phyloP scores from a whole-genome alignment of 2,888 invertebrate species.

The Bombylius discolor region DNA sequence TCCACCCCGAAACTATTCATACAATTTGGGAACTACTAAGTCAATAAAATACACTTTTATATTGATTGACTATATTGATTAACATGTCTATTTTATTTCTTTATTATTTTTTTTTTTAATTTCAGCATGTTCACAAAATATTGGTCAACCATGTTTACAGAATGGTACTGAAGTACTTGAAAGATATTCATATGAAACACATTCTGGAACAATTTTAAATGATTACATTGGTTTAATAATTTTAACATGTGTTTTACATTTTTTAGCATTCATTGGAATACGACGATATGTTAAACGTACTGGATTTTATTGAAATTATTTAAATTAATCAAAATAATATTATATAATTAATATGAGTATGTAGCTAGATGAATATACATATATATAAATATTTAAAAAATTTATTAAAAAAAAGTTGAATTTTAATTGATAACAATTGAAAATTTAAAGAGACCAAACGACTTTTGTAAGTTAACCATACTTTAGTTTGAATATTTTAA shows the following conservation, averaged over 20 bases:
- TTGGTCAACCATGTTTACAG: conserved; percentile 49
- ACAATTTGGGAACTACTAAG: no score
- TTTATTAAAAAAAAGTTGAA: no score
- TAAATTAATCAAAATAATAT: background rate
- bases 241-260: conserved; percentile 31
- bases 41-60: no score
- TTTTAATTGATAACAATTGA: no score
- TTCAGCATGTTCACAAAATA: conserved; percentile 44
- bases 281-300: conserved; percentile 33
- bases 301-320: conserved; percentile 28
- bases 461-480: no score
- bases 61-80: no score
- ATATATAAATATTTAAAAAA: no score
- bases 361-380: no score
- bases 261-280: conserved; percentile 33
- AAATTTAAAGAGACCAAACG: no score
- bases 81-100: background rate
- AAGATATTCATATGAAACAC: conserved; percentile 37
- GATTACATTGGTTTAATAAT: conserved; percentile 33
- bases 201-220: conserved; percentile 27
- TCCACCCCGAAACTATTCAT: no score
- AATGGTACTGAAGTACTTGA: conserved; percentile 51
- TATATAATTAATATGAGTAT: no score
- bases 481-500: no score
- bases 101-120: conserved; percentile 9